Base-by-base conservation (phyloP, 2,797 vertebrate genomes). In the Babyrousa celebensis region DNA sequence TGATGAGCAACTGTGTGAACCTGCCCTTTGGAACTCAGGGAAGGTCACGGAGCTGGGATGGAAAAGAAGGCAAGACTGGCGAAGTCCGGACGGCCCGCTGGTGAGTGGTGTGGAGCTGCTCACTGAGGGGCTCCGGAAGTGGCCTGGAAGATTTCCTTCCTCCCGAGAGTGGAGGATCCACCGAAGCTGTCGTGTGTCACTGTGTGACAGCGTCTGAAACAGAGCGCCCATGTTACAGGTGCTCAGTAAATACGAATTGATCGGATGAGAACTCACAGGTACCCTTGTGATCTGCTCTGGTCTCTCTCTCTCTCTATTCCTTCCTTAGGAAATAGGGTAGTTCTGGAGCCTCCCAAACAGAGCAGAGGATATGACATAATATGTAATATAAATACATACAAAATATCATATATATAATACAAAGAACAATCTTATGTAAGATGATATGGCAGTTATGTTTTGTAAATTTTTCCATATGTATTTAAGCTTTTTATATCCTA, bases 401-500 rank as follows among this genome's bases (percentile, higher is more conserved):
- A 20, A 56, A 14, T 78, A 20, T 78, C 29, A 14, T 78, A 52
- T 75, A 15, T 89, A 20, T 77, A 74, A 65, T 65, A 63, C 67
- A n/a, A 70, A 78, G 67, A 14, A 74, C 40, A 32, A 89, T 79
- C 68, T 85, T 67, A 80, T 56, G 32, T 72, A 72, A 88, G 62
- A 84, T 89, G 20, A 16, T 71, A 29, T 25, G 8, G 7, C 12
- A 78, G 7, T 67, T 25, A 6, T 56, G 32, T 71, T 89, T 83
- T 65, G 0, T 58, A 89, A 93, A 20, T 32, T 79, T 82, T 96
- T 89, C 43, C 58, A 20, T 68, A 43, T 58, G 3, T 63, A 75
- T 27, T 74, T 86, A 60, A 96, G 78, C 15, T 18, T 96, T 21
- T 89, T 74, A 75, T 21, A 7, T 80, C 6, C 72, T 85, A 6